phyloP scores from a whole-genome alignment of 2,113 vertebrate species.

The Lycaon pictus region DNA sequence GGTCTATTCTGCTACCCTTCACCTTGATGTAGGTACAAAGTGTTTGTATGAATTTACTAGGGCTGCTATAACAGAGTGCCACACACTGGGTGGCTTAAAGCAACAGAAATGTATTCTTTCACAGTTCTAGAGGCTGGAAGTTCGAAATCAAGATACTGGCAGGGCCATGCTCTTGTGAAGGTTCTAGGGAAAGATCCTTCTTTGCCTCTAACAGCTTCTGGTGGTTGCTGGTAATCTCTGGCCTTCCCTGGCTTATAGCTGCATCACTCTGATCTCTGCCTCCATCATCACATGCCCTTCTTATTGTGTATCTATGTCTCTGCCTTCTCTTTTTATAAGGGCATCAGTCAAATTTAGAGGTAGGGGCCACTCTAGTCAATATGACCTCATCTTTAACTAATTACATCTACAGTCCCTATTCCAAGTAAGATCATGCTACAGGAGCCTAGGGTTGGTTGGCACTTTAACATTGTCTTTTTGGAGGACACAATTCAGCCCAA shows the following conservation, averaged over 20 bases:
- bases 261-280: not conserved
- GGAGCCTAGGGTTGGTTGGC: not conserved
- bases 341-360: not conserved
- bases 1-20: not conserved
- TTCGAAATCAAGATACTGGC: not conserved
- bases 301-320: not conserved
- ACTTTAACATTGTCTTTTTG: not conserved
- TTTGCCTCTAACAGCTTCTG: not conserved
- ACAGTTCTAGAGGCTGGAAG: not conserved
- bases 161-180: not conserved
- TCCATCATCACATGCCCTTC: not conserved
- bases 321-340: not conserved
- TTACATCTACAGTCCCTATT: not conserved
- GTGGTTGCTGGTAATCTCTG: not conserved
- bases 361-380: not conserved
- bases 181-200: not conserved
- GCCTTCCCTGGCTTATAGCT: not conserved
- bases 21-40: not conserved
- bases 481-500: not conserved
- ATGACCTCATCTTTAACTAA: not conserved
- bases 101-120: not conserved
- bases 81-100: not conserved
- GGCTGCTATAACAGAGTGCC: not conserved
- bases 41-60: not conserved
- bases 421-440: conserved; percentile 25